Conservation (phyloP, 2,113 vertebrate species). For the Sturnus vulgaris region DNA sequence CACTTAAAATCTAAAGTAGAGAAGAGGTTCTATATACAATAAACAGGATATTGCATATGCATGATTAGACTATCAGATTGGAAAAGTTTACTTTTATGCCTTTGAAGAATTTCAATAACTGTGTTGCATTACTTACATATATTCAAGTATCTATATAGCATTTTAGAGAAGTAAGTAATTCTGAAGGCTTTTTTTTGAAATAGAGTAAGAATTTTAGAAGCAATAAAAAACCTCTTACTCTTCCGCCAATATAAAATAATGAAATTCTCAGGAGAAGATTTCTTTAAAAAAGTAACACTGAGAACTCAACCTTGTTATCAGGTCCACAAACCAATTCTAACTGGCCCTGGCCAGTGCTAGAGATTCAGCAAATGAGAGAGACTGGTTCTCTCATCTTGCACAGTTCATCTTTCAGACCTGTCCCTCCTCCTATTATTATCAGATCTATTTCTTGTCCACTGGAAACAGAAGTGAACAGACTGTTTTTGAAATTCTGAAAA, state of each 20-base stretch:
- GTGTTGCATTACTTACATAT: background rate
- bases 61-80: background rate
- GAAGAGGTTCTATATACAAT: background rate
- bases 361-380: background rate
- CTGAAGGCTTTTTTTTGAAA: background rate
- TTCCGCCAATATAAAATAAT: background rate
- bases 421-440: background rate
- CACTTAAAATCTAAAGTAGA: background rate
- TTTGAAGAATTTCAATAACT: background rate
- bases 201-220: background rate
- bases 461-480: background rate
- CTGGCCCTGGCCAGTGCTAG: background rate
- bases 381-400: background rate
- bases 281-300: background rate
- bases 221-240: background rate
- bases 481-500: background rate
- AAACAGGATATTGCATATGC: background rate
- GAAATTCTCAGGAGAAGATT: background rate
- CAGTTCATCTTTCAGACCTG: background rate
- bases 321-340: background rate
- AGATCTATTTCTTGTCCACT: background rate
- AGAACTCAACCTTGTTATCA: background rate
- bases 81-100: background rate
- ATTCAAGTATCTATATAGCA: background rate
- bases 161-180: background rate